A percentile compares a stretch with the other conserved stretches of the same genome.
These are phyloP conservation scores for Chionomys nivalis DNA, from an alignment of 2,113 vertebrate species.

Conservation along the genomic window DNA sequence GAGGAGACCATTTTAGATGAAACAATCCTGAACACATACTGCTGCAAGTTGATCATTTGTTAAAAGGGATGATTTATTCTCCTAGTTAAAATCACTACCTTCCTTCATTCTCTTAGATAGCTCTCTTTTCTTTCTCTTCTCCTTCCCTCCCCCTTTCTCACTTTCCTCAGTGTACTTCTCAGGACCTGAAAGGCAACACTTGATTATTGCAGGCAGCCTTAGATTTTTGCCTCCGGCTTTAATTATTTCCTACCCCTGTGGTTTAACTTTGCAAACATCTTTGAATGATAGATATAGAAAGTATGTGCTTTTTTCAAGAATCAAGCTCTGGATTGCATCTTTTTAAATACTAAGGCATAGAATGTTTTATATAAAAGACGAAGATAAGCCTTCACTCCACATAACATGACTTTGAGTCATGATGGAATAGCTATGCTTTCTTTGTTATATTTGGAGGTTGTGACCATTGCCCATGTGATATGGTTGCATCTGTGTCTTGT, in stretches of 20 bases:
- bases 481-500: not conserved
- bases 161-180: not conserved
- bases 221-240: not conserved
- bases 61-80: not conserved
- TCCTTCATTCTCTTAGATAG: not conserved
- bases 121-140: not conserved
- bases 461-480: not conserved
- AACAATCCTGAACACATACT: not conserved
- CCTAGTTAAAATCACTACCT: not conserved
- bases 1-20: not conserved
- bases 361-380: not conserved
- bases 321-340: not conserved
- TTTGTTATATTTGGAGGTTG: constrained; percentile 33
- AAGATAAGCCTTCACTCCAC: not conserved
- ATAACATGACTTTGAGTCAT: not conserved
- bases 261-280: constrained; percentile 40
- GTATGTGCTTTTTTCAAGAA: not conserved
- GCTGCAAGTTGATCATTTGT: not conserved
- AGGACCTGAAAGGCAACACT: constrained; percentile 19
- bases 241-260: not conserved
- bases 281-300: not conserved
- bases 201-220: not conserved
- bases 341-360: constrained; percentile 13
- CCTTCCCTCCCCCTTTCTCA: not conserved
- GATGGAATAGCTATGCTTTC: constrained; percentile 21